Base-by-base conservation (phyloP, 2,888 invertebrate genomes). In the Ischnus inquisitorius region DNA sequence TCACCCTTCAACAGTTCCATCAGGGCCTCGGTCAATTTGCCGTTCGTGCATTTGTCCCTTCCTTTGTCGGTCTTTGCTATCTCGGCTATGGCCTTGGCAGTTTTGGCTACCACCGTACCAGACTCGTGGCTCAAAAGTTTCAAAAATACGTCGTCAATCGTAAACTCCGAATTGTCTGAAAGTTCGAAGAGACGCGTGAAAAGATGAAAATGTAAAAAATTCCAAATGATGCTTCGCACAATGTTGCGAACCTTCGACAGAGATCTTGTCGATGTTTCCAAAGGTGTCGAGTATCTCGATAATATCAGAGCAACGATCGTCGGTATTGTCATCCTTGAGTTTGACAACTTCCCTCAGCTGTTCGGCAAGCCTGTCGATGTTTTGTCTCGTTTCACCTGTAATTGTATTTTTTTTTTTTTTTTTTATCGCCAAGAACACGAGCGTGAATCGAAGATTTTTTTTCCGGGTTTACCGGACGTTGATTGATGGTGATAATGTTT, bases 11-110 rank as follows among this genome's bases (percentile, higher is more conserved):
- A 91, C 86, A 95, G 94, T 74, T 94, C 93, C 76, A 96, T 91
- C 85, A 97, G 94, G 67, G 94, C 94, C 79, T 94, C 93, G 72
- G 96, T 95, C 43, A 96, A 94, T 60, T 95, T 95, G 87, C 94
- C 94, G 86, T 95, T 94, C 67, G 97, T 96, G 90, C 97, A 97
- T 82, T 95, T 95, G 90, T 95, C 95, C 79, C 98, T 95, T 90
- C 97, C 97, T 54, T 95, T 94, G 90, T 97, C 97, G 90, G 95
- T 95, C 95, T 97, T 98, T 12, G 97, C 97, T 41, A 97, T 95
- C 94, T 98, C 98, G 0, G 98, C 97, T 83, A 97, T 95, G 28
- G 96, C 95, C 94, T 97, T 96, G 16, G 96, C 95, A 25, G 95
- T 95, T 88, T 94, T 93, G 8, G 91, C 91, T 34, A 92, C 88